Percentiles rank a stretch among this genome's conserved stretches.
Evolutionary conservation across 1,140 invertebrate genomes (phyloP).

Genomic region (Telenomus remus): DNA sequence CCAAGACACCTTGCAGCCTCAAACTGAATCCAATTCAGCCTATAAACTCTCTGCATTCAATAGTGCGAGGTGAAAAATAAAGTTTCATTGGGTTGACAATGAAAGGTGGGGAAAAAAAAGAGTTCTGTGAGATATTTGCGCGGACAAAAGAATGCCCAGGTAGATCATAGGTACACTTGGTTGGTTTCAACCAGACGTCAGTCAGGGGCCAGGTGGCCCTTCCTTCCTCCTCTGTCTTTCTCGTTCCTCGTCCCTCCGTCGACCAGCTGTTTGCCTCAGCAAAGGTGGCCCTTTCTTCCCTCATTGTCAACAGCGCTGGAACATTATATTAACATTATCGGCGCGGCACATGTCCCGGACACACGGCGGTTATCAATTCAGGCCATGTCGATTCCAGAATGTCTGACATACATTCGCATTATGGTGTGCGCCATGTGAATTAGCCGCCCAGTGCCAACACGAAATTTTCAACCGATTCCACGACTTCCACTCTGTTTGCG

Average conservation of each 20-base stretch:
- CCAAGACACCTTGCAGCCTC: background rate
- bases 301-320: constrained; percentile 68
- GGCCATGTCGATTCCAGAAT: constrained; percentile 24
- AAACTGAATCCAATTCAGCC: too few species aligned
- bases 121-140: constrained; percentile 54
- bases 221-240: constrained; percentile 63
- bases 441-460: background rate
- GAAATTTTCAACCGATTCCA: background rate
- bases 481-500: too few species aligned
- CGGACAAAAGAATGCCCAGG: constrained; percentile 68
- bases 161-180: constrained; percentile 61
- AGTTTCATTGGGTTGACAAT: too few species aligned
- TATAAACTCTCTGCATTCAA: too few species aligned
- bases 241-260: constrained; percentile 55
- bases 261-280: constrained; percentile 72
- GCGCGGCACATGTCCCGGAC: constrained; percentile 62
- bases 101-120: too few species aligned
- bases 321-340: constrained; percentile 23
- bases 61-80: too few species aligned
- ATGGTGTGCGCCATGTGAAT: constrained; percentile 11
- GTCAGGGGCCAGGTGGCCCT: constrained; percentile 73
- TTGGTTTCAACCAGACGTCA: constrained; percentile 69
- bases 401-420: constrained; percentile 24
- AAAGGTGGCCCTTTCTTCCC: constrained; percentile 63
- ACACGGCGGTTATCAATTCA: constrained; percentile 58